phyloP scores from a whole-genome alignment of 92 coral and sea anemone genomes.

The Diadumene lineata region DNA sequence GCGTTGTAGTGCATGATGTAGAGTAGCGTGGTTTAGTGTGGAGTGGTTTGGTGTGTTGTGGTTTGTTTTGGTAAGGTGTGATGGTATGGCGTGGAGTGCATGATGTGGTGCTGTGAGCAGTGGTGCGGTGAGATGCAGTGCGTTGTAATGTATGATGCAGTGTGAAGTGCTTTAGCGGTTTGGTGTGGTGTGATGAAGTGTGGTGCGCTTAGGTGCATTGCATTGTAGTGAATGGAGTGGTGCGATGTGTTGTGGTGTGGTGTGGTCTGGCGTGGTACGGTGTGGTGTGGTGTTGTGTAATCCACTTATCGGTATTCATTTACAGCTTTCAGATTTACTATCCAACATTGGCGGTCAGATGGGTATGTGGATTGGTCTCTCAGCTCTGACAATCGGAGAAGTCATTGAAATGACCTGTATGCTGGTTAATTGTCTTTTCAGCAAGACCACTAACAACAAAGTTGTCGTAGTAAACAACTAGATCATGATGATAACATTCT shows the following conservation, averaged over 20 bases:
- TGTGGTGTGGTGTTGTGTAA: background rate
- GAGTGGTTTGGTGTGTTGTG: background rate
- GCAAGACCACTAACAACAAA: background rate
- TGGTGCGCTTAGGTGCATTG: background rate
- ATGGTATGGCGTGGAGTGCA: background rate
- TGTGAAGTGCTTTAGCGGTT: too few species aligned
- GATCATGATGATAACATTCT: background rate
- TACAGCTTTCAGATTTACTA: constrained; percentile 24
- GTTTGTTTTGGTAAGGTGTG: background rate
- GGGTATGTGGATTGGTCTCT: constrained; percentile 68
- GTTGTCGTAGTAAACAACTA: background rate
- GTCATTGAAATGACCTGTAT: constrained; percentile 33
- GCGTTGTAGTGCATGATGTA: background rate
- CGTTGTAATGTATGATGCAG: too few species aligned
- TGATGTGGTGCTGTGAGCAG: background rate
- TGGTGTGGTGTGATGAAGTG: background rate
- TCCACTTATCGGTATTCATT: background rate
- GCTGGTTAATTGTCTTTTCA: constrained; percentile 16
- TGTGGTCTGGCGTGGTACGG: background rate
- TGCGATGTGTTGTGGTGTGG: background rate
- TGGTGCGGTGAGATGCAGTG: background rate
- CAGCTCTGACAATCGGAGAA: constrained; percentile 46
- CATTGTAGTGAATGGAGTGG: background rate
- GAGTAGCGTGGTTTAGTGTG: background rate
- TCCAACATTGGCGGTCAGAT: constrained; percentile 58